phyloP scores from a whole-genome alignment of 1,140 invertebrate genomes.

The Meloidogyne chitwoodi region DNA sequence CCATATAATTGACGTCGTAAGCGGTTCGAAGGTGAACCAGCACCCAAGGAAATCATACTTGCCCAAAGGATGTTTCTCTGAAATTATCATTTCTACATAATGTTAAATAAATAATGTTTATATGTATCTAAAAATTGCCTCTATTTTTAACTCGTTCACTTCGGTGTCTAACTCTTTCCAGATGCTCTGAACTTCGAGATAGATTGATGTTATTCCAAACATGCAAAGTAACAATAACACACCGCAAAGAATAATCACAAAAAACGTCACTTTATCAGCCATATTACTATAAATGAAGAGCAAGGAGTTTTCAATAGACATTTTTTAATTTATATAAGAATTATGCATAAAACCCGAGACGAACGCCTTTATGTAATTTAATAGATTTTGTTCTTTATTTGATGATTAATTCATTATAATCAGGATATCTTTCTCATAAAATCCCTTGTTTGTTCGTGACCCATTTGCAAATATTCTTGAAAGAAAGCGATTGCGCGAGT shows the following conservation, averaged over 20 bases:
- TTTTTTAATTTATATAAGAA: neutral
- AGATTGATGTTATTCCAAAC: constrained; percentile 49
- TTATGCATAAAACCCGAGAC: neutral
- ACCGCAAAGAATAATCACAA: constrained; percentile 47
- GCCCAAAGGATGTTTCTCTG: constrained; percentile 51
- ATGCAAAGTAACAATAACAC: constrained; percentile 50
- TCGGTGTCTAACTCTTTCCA: constrained; percentile 54
- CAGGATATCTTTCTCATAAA: neutral
- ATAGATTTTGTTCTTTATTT: neutral
- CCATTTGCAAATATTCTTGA: neutral
- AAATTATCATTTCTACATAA: neutral
- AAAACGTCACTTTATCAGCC: constrained; percentile 44
- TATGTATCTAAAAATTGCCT: neutral
- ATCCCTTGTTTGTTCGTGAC: neutral
- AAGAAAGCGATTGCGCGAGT: neutral
- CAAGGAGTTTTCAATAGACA: neutral
- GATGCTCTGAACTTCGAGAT: constrained; percentile 53
- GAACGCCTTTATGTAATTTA: neutral
- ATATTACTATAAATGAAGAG: neutral
- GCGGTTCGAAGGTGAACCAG: constrained; percentile 52
- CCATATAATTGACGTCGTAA: constrained; percentile 55
- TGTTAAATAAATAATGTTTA: neutral
- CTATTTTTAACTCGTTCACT: constrained; percentile 51
- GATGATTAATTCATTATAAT: neutral
- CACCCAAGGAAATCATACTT: constrained; percentile 53